Evolutionary conservation across 2,797 vertebrate species (phyloP), one percentile per base, ranked within the genome.

Genomic region (Eremophila alpestris): DNA sequence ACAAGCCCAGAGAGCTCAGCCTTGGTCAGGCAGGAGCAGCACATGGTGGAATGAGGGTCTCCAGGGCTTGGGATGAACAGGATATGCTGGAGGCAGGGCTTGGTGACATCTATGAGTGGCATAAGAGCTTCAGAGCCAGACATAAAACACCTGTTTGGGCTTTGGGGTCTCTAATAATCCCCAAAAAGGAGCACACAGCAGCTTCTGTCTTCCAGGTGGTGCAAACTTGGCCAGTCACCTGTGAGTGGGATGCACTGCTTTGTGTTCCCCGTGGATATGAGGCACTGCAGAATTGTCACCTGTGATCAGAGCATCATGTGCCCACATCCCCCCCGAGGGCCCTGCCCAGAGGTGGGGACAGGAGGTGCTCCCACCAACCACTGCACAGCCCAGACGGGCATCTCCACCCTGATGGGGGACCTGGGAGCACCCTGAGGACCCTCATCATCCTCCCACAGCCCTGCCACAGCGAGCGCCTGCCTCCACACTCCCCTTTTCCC

Each of bases 401-500:
- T 26, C 49, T 56, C 34, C 71, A 40, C 19, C 45, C 49, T 2
- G 7, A 16, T 2, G 15, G 51, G 56, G 55, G 9, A 29, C 7
- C 13, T 12, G 41, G 54, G 9, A 48, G 40, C 43, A 34, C 2
- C 4, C 34, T 0, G 1, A 19, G 29, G 43, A 9, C 7, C 58
- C 20, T 17, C 83, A 54, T 49, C 63, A 75, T 10, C 77, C 49
- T 51, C 48, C 41, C 3, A 1, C 27, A 32, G 13, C 58, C 34
- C 82, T 4, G 13, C 63, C 11, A 5, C 24, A 21, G 32, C 0
- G 1, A 51, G 56, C 17, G 1, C 19, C 68, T 11, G 90, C 78
- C 95, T 98, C 98, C 97, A 95, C 55, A 87, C 98, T 97, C 97
- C 83, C 94, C 93, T 94, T 77, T 90, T 90, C 83, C 86, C 97